Conservation (phyloP, 2,113 vertebrate genomes). For the Verasper variegatus region DNA sequence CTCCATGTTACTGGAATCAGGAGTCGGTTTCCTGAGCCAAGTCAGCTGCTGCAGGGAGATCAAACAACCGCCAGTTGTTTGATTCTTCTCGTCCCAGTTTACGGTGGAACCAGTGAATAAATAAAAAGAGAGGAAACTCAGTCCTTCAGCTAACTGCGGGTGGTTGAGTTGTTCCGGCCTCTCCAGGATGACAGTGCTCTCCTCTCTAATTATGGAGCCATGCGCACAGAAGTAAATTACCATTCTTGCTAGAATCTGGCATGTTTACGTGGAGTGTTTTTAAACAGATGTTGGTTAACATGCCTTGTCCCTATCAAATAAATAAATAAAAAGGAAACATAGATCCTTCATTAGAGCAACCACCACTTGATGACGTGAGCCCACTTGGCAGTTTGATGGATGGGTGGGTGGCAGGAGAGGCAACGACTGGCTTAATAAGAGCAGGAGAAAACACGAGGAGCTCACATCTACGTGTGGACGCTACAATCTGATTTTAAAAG, state of each 20-base stretch:
- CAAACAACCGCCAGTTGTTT: too few species aligned
- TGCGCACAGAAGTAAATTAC: neutral
- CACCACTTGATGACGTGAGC: too few species aligned
- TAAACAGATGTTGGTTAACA: too few species aligned
- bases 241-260: too few species aligned
- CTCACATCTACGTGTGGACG: neutral
- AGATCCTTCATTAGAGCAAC: conserved; percentile 20
- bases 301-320: too few species aligned
- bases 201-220: neutral
- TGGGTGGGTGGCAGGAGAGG: neutral
- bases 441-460: neutral
- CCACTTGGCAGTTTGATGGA: conserved; percentile 8
- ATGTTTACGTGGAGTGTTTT: too few species aligned
- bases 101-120: neutral
- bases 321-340: neutral
- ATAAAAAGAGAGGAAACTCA: neutral
- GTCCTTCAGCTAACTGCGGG: neutral
- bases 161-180: neutral
- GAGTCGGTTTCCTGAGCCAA: neutral
- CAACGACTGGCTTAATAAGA: neutral
- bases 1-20: conserved; percentile 1
- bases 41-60: neutral
- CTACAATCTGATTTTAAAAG: too few species aligned
- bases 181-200: neutral
- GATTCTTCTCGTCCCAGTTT: too few species aligned